Base-by-base conservation (phyloP, 53 echinoderm and acorn worm species). In the Actinopyga echinites region DNA sequence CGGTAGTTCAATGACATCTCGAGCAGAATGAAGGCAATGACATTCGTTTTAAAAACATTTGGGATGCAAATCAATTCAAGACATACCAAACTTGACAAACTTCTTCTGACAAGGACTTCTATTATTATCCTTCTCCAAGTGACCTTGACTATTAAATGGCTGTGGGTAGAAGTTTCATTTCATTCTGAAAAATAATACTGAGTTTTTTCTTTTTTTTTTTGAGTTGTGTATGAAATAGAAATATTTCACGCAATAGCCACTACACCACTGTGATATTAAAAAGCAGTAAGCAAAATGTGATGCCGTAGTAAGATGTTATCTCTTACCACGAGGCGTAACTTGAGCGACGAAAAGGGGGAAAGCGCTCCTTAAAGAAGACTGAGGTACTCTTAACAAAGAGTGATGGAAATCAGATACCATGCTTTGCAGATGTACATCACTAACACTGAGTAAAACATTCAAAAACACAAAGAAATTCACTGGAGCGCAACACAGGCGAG, bases 81-180 rank as follows among this genome's bases (percentile, higher is more conserved):
- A 71, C 71, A 71, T 25, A 23, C 42, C 44, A 71, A 36, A 40
- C 71, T 40, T 71, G 40, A 71, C 71, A 40, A 71, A 71, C 40
- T 40, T 44, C 40, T 40, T 42, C 21, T 71, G 71, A 71, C 71
- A 71, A 44, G 71, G 71, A 71, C 71, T 43, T 26, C 32, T 33
- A 42, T 71, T 40, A 71, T 42, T n/a, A 17, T 44, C 45, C 26
- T 71, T 49, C 44, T 44, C 19, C 42, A 21, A 44, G 28, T 35
- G 71, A 71, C 71, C 71, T 71, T 71, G 71, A 71, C 71, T 40
- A n/a, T n/a, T n/a, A 71, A 25, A 44, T 71, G 71, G 71, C 71
- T 42, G 44, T 40, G 25, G 71, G 71, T 71, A 42, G 40, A 49
- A 71, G 40, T 71, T 71, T 71, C 71, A 71, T 44, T 71, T 26